A percentile compares a stretch with the other conserved stretches of the same genome.
These are phyloP conservation scores for human DNA, from an alignment of 2,113 vertebrate species.

Conservation along the genomic window GRCh38 chr13:57175501-57176000, in stretches of 20 bases:
- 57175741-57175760: too few species aligned
- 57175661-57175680: background rate
- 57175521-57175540: background rate
- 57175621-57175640: background rate
- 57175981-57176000: background rate
- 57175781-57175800: fast-evolving
- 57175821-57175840: too few species aligned
- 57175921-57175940: fast-evolving
- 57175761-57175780: too few species aligned
- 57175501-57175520: background rate
- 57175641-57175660: background rate
- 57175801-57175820: too few species aligned
- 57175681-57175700: too few species aligned
- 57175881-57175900: background rate
- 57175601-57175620: background rate
- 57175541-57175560: too few species aligned
- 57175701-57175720: too few species aligned
- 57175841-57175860: too few species aligned
- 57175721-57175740: fast-evolving
- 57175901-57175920: background rate
- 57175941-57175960: fast-evolving
- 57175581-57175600: background rate
- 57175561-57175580: background rate
- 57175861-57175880: too few species aligned
- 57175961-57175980: background rate